phyloP scores from a whole-genome alignment of 2,113 vertebrate species.

The Perccottus glenii region DNA sequence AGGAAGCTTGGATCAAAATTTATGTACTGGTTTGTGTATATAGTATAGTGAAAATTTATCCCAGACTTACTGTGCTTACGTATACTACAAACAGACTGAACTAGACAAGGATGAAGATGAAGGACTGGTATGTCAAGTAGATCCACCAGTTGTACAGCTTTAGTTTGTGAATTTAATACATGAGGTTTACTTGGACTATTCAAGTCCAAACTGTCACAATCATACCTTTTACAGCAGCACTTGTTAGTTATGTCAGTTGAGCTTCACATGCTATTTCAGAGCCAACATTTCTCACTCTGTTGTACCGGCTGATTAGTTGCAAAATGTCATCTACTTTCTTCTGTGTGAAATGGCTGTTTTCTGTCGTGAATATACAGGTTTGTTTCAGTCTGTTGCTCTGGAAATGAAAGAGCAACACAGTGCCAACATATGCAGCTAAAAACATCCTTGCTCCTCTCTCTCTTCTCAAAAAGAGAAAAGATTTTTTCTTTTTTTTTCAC shows the following conservation, averaged over 20 bases:
- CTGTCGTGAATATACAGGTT: constrained; percentile 43
- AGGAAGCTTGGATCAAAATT: too few species aligned
- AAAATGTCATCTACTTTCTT: constrained; percentile 45
- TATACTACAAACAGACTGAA: too few species aligned
- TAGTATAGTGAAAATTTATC: too few species aligned
- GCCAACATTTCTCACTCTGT: constrained; percentile 26
- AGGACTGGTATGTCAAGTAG: constrained; percentile 1
- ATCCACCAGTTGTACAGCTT: neutral
- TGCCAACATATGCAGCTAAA: constrained; percentile 40
- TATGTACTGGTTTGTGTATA: too few species aligned
- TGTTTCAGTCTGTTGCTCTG: constrained; percentile 61
- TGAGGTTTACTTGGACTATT: constrained; percentile 14
- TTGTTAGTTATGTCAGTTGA: constrained; percentile 17
- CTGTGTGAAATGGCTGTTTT: constrained; percentile 46
- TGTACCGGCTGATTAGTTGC: constrained; percentile 45
- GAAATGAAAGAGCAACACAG: constrained; percentile 54
- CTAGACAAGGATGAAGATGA: too few species aligned
- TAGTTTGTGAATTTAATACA: constrained; percentile 6
- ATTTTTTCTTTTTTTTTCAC: constrained; percentile 65
- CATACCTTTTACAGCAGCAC: constrained; percentile 34
- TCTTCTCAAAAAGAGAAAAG: constrained; percentile 62
- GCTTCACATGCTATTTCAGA: constrained; percentile 2
- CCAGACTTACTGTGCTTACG: too few species aligned
- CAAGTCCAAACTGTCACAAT: constrained; percentile 2
- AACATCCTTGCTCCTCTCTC: constrained; percentile 45